A percentile compares a stretch with the other conserved stretches of the same genome.
Conservation (phyloP, 2,888 invertebrate species). For the Aphelenchoides bicaudatus region DNA sequence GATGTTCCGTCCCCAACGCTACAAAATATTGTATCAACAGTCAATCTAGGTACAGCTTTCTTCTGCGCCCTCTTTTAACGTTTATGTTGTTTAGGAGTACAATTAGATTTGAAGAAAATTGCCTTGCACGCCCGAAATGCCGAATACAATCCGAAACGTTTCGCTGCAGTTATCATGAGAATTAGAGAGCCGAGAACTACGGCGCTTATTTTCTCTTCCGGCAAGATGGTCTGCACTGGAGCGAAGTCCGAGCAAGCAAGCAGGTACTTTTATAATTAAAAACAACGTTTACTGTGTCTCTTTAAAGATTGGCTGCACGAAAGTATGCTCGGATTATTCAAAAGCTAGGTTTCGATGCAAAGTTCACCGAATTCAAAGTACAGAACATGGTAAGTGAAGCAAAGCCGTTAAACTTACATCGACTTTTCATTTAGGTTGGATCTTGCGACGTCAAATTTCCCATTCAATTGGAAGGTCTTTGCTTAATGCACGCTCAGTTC, state of each 20-base stretch:
- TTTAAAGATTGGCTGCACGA: slow-evolving; percentile 72
- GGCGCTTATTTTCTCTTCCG: slow-evolving; percentile 77
- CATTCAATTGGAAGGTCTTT: slow-evolving; percentile 74
- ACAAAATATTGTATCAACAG: slow-evolving; percentile 90
- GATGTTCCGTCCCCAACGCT: slow-evolving; percentile 59
- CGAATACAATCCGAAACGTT: slow-evolving; percentile 84
- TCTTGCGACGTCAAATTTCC: slow-evolving; percentile 83
- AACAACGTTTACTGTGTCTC: neutral
- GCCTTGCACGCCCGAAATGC: slow-evolving; percentile 94
- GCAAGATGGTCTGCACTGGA: slow-evolving; percentile 83
- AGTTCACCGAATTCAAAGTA: slow-evolving; percentile 61
- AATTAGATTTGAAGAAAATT: slow-evolving; percentile 89
- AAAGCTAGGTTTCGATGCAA: slow-evolving; percentile 72
- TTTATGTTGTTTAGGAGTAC: slow-evolving; percentile 68
- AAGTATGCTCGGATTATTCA: slow-evolving; percentile 80
- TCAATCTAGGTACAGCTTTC: slow-evolving; percentile 73
- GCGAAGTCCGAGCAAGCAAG: slow-evolving; percentile 80
- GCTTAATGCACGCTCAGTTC: slow-evolving; percentile 78
- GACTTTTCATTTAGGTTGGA: slow-evolving; percentile 82
- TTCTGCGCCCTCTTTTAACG: neutral
- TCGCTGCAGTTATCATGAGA: slow-evolving; percentile 95
- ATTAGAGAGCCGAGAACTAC: slow-evolving; percentile 77
- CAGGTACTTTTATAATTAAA: slow-evolving; percentile 57
- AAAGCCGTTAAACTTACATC: neutral
- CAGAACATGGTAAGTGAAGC: slow-evolving; percentile 23